Percentiles rank a stretch among this genome's conserved stretches.
Evolutionary conservation across 1,140 invertebrate genomes (phyloP).

Genomic region (Drosophila ficusphila): DNA sequence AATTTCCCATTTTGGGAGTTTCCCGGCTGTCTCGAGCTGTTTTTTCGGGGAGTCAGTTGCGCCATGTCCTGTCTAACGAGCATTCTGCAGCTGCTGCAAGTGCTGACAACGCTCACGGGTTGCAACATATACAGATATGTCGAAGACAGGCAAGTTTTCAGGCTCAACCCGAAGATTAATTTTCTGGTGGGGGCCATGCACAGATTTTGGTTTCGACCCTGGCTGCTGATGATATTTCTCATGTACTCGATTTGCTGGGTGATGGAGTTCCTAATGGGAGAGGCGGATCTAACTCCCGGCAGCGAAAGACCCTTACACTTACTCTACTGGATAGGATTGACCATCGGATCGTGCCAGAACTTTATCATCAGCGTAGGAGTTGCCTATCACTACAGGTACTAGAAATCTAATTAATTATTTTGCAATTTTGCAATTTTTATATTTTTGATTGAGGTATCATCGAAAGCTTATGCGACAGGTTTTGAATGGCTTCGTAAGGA

Average conservation of each 20-base stretch:
- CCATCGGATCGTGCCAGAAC: neutral
- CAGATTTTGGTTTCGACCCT: slow-evolving; percentile 45
- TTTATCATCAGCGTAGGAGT: neutral
- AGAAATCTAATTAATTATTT: too few relatives aligned
- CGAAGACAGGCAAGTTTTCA: slow-evolving; percentile 10
- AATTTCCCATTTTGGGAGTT: slow-evolving; percentile 34
- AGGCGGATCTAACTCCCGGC: neutral
- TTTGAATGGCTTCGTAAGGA: slow-evolving; percentile 33
- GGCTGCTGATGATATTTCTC: neutral
- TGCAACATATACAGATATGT: slow-evolving; percentile 53
- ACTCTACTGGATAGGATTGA: slow-evolving; percentile 2
- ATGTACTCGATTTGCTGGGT: neutral
- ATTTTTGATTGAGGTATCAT: neutral
- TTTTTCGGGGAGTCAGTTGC: slow-evolving; percentile 38
- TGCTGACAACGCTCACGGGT: slow-evolving; percentile 41
- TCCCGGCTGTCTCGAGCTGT: slow-evolving; percentile 1
- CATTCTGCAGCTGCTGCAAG: slow-evolving; percentile 36
- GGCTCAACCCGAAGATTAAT: neutral
- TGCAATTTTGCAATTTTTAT: too few relatives aligned
- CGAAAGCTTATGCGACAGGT: neutral
- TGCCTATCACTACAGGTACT: slow-evolving; percentile 22
- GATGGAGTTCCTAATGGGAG: neutral
- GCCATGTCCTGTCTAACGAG: slow-evolving; percentile 54
- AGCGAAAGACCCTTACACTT: slow-evolving; percentile 7
- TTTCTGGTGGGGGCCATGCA: slow-evolving; percentile 29